Evolutionary conservation across 1,140 invertebrate genomes (phyloP), one percentile per base, ranked within the genome.

Genomic region (Euwallacea similis): DNA sequence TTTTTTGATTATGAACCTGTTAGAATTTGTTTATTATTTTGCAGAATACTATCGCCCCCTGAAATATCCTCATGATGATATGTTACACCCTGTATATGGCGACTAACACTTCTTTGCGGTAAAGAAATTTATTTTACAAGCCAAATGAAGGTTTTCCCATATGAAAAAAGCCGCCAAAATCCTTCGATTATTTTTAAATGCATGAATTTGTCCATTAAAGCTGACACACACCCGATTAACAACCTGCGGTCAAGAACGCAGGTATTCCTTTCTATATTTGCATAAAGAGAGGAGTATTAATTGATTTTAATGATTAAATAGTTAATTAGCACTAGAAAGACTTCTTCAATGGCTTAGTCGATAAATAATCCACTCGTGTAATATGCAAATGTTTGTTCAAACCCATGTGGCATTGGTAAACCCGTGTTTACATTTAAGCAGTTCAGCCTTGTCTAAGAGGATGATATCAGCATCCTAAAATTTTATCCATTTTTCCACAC

Each of bases 281-380:
- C 46, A 50, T 50, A 50, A 50, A 50, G 46, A 13, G 9, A 50
- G 13, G 46, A 11, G 46, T 50, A 50, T 50, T 50, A 50, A 50
- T 50, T 50, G 46, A 50, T 50, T 50, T 50, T 50, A 50, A 50
- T 13, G 46, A 50, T 50, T 50, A 50, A 50, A 50, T 50, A 50
- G 46, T 50, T 50, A 50, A 50, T 50, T 50, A 50, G 13, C 46
- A 50, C 46, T 50, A 50, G 46, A 50, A 50, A 50, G 46, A 13
- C 46, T 50, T 13, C 46, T 50, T 13, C 9, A 50, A 50, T 50
- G 46, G 46, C 46, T 50, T 50, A 10, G 9, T 50, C 46, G 46
- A 50, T 50, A 13, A 50, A 50, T 50, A 13, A 50, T 50, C 46
- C 46, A 50, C 13, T 13, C 2, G 46, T 50, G 46, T 50, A 50